Evolutionary conservation across 1,140 invertebrate genomes (phyloP).

Genomic region (Epicauta chinensis): DNA sequence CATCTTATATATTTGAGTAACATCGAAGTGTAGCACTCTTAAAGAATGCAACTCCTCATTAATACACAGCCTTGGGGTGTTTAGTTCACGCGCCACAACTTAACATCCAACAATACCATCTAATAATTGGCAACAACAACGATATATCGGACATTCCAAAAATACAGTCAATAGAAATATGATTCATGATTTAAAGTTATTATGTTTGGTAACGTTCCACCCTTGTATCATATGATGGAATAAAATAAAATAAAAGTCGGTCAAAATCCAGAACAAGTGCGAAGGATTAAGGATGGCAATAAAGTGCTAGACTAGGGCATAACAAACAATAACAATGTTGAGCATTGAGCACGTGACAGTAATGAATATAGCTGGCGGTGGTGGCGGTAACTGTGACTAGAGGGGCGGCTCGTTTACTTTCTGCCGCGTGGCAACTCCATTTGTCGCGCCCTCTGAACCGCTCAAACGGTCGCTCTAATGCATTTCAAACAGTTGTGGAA

Average conservation of each 20-base stretch:
- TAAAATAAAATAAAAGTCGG: no score
- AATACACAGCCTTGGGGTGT: conserved; percentile 22
- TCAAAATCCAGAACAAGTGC: conserved; percentile 21
- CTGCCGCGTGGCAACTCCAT: conserved; percentile 30
- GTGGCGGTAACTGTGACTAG: conserved; percentile 10
- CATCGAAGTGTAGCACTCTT: conserved; percentile 20
- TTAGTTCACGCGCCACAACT: neutral
- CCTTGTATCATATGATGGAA: no score
- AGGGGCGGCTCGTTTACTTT: conserved; percentile 25
- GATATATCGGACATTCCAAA: no score
- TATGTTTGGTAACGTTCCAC: no score
- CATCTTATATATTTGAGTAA: conserved; percentile 33
- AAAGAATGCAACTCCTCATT: conserved; percentile 31
- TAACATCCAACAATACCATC: neutral
- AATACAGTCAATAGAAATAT: no score
- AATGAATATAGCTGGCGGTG: conserved; percentile 31
- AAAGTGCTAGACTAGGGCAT: conserved; percentile 22
- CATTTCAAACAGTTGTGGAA: conserved; percentile 13
- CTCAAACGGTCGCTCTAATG: conserved; percentile 24
- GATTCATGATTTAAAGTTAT: no score
- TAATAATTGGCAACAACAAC: no score
- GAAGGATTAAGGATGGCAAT: conserved; percentile 29
- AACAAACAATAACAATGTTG: conserved; percentile 32
- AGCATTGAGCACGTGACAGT: conserved; percentile 29
- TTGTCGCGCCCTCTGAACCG: conserved; percentile 28